Evolutionary conservation across 1,140 invertebrate species (phyloP), one percentile per base, ranked within the genome.

Genomic region (Ylistrum balloti): DNA sequence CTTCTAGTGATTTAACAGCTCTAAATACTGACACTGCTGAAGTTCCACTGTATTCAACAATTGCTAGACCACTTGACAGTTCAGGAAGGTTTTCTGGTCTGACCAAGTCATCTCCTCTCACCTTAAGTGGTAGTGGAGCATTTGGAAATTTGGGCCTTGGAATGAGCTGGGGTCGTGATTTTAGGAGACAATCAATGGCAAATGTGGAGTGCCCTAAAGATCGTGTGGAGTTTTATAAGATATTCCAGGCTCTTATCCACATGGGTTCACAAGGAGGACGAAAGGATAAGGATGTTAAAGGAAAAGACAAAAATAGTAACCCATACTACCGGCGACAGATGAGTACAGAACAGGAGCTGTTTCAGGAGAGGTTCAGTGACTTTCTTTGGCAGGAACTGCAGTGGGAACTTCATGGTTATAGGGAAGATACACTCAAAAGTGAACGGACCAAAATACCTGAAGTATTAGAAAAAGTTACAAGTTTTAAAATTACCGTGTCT

Each of bases 381-480:
- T 96, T 98, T 91, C 98, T 99, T 90, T 99, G 98, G 98, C 95
- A 99, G 92, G 98, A 99, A 96, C 96, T 99, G 41, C 98, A 98
- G 95, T 98, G 98, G 0, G 97, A 97, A 96, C 97, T 98, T 87
- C 97, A 98, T 0, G 98, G 98, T 17, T 86, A 92, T 91, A 96
- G 97, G 28, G 98, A 98, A 95, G 97, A 97, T 85, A 98, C 97
- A 95, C 96, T 99, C 0, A 98, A 97, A 93, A 96, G 97, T 88
- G 97, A 98, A 90, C 97, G 98, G 11, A 97, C 98, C 90, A 96
- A 97, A 90, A 97, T 98, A 92, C 97, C 97, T 20, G 95, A 96
- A 74, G 95, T 98, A 38, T 96, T 99, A 28, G 96, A 97, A 88
- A 97, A 98, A 96, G 98, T 99, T 88, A 97, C 98, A 93, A 97